Conservation (phyloP, 2,797 vertebrate genomes). For the Malurus splendens region DNA sequence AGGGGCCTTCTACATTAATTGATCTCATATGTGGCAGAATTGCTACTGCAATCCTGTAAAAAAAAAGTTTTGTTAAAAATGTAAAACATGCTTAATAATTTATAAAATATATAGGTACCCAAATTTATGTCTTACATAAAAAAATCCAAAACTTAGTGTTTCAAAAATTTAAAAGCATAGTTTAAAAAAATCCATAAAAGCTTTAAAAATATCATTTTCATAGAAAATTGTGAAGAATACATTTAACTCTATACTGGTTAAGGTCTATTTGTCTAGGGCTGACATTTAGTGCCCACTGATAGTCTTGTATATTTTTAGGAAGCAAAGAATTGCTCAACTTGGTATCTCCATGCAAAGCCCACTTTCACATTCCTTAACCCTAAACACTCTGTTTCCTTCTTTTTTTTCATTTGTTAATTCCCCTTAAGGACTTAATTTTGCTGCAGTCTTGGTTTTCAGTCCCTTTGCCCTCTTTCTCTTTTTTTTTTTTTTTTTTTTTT, state of each 20-base stretch:
- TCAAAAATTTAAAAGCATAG: background rate
- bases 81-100: background rate
- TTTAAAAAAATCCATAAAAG: background rate
- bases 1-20: background rate
- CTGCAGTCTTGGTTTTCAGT: background rate
- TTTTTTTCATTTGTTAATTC: background rate
- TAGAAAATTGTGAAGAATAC: background rate
- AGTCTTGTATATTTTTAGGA: background rate
- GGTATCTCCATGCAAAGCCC: background rate
- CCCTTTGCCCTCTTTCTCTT: background rate
- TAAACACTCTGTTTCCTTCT: background rate
- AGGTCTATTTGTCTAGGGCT: background rate
- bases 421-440: background rate
- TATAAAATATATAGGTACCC: background rate
- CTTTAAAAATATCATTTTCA: fast-evolving
- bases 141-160: background rate
- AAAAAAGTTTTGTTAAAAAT: background rate
- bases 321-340: background rate
- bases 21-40: background rate
- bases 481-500: no score
- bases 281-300: background rate
- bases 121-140: background rate
- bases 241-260: background rate
- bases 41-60: background rate
- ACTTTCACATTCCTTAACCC: background rate